phyloP scores from a whole-genome alignment of 2,797 vertebrate species.

The Lepus oiostolus region DNA sequence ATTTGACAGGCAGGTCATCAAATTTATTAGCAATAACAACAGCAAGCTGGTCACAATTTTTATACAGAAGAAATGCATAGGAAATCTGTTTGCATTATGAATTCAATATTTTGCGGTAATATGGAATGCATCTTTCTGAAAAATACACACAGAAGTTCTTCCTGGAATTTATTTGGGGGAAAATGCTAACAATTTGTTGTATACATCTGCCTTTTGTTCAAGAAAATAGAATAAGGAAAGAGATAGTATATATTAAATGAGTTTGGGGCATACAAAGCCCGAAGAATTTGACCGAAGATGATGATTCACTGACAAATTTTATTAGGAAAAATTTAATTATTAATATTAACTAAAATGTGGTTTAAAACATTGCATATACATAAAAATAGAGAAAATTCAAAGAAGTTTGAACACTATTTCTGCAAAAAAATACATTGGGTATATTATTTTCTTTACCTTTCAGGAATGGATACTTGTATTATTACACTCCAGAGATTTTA shows the following conservation, averaged over 20 bases:
- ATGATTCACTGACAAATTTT: neutral
- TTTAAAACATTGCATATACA: neutral
- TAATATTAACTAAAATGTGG: neutral
- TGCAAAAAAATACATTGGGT: neutral
- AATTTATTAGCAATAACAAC: constrained; percentile 16
- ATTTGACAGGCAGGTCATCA: neutral
- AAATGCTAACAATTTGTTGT: neutral
- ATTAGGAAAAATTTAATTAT: neutral
- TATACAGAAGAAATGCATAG: neutral
- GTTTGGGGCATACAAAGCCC: neutral
- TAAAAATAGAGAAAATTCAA: neutral
- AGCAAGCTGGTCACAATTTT: neutral
- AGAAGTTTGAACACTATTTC: neutral
- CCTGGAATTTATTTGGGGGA: neutral
- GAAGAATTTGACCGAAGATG: neutral
- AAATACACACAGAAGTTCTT: neutral
- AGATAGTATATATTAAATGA: neutral
- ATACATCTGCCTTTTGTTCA: neutral
- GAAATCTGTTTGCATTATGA: neutral
- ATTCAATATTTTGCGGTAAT: neutral
- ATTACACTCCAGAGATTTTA: neutral
- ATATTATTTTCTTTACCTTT: neutral
- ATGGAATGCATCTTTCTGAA: neutral
- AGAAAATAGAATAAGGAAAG: neutral
- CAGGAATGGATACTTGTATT: neutral